Percentiles rank a stretch among this genome's conserved stretches.
Evolutionary conservation across 1,140 invertebrate genomes (phyloP).

Genomic region (Neuroterus valhalla): DNA sequence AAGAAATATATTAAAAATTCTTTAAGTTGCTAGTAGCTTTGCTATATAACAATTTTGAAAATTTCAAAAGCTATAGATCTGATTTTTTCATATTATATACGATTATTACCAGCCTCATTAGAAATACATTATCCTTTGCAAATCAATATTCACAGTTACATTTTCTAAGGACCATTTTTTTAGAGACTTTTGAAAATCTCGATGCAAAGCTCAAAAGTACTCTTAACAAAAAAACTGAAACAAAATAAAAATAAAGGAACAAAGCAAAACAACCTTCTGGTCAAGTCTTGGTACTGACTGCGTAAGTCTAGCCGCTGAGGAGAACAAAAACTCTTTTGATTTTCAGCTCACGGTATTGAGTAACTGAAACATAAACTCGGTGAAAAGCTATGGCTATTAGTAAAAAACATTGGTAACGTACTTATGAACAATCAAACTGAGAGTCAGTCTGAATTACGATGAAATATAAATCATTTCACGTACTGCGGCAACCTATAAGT

Average conservation of each 20-base stretch:
- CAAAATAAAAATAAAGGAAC: not conserved
- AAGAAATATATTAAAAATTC: not conserved
- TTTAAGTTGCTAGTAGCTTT: not conserved
- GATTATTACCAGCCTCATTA: not conserved
- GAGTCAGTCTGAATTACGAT: not conserved
- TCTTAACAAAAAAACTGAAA: not conserved
- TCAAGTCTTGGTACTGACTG: not conserved
- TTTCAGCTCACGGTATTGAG: not conserved
- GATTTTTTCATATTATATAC: too few relatives aligned
- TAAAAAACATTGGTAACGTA: slow-evolving; percentile 18
- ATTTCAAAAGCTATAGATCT: not conserved
- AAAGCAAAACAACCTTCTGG: slow-evolving; percentile 1
- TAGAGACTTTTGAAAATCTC: too few relatives aligned
- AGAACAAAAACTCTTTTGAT: not conserved
- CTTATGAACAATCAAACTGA: not conserved
- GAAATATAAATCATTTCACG: not conserved
- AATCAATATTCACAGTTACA: not conserved
- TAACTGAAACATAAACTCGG: not conserved
- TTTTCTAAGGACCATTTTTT: too few relatives aligned
- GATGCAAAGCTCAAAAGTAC: too few relatives aligned
- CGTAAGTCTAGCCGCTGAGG: not conserved
- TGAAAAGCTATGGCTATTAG: not conserved
- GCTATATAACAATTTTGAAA: slow-evolving; percentile 3
- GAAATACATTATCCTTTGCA: not conserved
- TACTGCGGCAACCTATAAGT: not conserved